phyloP scores from a whole-genome alignment of 2,888 invertebrate species.

The Agonopterix arenella region DNA sequence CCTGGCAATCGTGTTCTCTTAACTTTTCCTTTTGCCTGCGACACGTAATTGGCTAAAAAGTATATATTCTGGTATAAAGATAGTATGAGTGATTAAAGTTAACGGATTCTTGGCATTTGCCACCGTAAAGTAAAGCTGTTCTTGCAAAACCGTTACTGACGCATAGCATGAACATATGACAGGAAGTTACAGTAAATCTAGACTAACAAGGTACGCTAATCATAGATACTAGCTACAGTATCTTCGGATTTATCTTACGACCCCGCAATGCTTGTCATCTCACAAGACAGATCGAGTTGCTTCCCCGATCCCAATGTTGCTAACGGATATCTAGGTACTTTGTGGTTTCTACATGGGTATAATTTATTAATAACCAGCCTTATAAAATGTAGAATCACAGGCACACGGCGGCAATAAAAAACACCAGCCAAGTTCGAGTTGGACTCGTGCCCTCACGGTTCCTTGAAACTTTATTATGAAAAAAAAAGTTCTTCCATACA shows the following conservation, averaged over 20 bases:
- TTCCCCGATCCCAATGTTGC: conserved; percentile 20
- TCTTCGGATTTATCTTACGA: conserved; percentile 32
- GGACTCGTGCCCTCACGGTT: too few relatives aligned
- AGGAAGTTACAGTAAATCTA: conserved; percentile 34
- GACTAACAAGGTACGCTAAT: conserved; percentile 36
- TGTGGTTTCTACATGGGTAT: too few relatives aligned
- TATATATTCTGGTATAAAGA: background rate
- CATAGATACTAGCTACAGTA: conserved; percentile 31
- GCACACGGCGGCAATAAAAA: too few relatives aligned
- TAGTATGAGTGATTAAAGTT: conserved; percentile 10
- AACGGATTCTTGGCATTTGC: conserved; percentile 23
- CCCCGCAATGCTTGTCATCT: conserved; percentile 23
- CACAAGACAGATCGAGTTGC: conserved; percentile 36
- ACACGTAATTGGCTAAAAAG: background rate
- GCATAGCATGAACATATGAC: conserved; percentile 23
- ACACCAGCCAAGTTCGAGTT: too few relatives aligned
- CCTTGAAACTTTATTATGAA: too few relatives aligned
- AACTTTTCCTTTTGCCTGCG: too few relatives aligned
- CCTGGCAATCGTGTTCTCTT: too few relatives aligned
- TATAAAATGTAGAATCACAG: too few relatives aligned
- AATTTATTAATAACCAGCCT: too few relatives aligned
- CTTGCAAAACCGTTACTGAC: conserved; percentile 43
- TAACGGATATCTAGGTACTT: too few relatives aligned
- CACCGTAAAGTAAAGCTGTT: conserved; percentile 29
- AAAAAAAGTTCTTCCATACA: too few relatives aligned